Evolutionary conservation across 2,888 invertebrate species (phyloP), one percentile per base, ranked within the genome.

Genomic region (Athalia rosae): DNA sequence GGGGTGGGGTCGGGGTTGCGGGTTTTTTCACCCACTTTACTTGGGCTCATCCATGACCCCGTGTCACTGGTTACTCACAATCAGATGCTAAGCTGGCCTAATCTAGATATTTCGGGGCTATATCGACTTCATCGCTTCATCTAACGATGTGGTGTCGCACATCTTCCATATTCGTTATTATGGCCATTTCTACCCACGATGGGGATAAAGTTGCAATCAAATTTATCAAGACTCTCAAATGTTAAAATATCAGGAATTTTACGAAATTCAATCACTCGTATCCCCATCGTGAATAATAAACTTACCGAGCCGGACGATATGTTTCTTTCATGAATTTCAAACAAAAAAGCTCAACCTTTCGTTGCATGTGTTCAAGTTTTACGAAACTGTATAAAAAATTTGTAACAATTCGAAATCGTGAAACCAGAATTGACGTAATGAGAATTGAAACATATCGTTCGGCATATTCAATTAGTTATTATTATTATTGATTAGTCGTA

Each of bases 211-310:
- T 28, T 28, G 28, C 28, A 28, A 28, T 28, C 28, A 28, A 28
- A 28, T 28, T 28, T 28, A 28, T 28, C 2, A 28, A 28, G 28
- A 28, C 28, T 2, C 2, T 28, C 28, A 28, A 28, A 28, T 2
- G 28, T 28, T 28, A 28, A 28, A 28, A 28, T 28, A 28, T 28
- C 28, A 28, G 28, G 2, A 1, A 28, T 28, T 28, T 28, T 89
- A 89, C 90, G 90, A 90, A 89, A 90, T 90, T 56, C 28, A 13
- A 15, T 61, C 13, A 15, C 8, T 6, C 3, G 48, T 13, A 74
- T 74, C 74, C 74, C 62, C 74, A 62, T 74, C 74, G 74, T 41
- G 74, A 74, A 61, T 62, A 48, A 74, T 50, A 50, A 61, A 74
- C 74, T 74, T 28, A 74, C 59, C 74, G 48, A 7, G 74, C 28